Base-by-base conservation (phyloP, 2,888 invertebrate species). In the Erebia epiphron region DNA sequence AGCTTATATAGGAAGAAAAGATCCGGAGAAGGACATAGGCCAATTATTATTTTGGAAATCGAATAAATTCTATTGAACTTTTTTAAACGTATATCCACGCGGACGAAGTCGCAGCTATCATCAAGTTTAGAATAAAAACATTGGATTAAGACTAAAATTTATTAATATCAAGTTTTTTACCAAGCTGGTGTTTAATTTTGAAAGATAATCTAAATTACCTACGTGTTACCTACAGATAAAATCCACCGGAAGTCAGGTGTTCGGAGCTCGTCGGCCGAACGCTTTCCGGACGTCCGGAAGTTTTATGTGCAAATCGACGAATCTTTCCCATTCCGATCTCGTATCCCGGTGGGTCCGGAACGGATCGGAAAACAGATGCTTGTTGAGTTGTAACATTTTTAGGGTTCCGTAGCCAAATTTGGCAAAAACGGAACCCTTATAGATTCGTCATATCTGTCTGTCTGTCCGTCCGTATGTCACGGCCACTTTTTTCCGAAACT, bases 251-350 rank as follows among this genome's bases (percentile, higher is more conserved):
- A 66, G 66, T 46, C 66, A 66, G 66, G 66, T 57, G 57, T 57
- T 49, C 49, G 46, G 18, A 61, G 16, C 5, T 0, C 61, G 46
- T 21, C 18, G 57, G 21, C 66, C 66, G 66, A 46, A 57, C 54
- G 68, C 69, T 49, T 21, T 13, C 69, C 72, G 73, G 72, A 74
- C 60, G 46, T 74, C 74, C 74, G 72, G 74, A 18, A 49, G 21
- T 54, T 66, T 61, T 65, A 66, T 46, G 66, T 57, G 66, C 66
- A 66, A 66, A 66, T 66, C 66, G 66, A 66, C 66, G 66, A 46
- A 57, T 57, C 43, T 46, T 57, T 57, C 26, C 43, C 66, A 66
- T 66, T 57, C 66, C 57, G 66, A 57, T 66, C 66, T 57, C 66
- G 66, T 66, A 66, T 56, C 57, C 57, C 57, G 56, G 43, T n/a